Evolutionary conservation across 2,113 vertebrate genomes (phyloP).

Genomic region (Alces alces): DNA sequence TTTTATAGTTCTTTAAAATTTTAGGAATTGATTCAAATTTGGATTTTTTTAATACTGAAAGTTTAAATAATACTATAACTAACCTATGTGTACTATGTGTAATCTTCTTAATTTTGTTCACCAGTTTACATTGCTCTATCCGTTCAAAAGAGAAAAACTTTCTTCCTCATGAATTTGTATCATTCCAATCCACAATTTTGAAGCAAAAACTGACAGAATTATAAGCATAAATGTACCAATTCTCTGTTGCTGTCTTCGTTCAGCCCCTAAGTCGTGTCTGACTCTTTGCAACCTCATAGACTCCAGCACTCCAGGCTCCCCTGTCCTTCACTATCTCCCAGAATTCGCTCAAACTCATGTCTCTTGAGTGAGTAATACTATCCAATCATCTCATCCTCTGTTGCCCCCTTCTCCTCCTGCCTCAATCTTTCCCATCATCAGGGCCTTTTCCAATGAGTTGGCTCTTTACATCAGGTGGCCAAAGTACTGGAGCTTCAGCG

Average conservation of each 20-base stretch:
- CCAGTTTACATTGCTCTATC: neutral
- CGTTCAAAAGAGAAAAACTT: neutral
- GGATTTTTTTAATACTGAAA: neutral
- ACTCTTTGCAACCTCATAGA: neutral
- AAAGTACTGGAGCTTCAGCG: neutral
- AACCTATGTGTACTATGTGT: neutral
- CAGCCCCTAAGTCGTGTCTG: neutral
- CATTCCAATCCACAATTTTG: neutral
- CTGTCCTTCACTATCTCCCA: neutral
- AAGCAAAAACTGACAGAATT: neutral
- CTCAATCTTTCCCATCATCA: neutral
- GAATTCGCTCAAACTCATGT: neutral
- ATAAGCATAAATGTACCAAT: neutral
- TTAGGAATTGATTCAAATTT: neutral
- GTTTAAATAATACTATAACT: neutral
- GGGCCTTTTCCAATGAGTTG: neutral
- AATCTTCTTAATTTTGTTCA: neutral
- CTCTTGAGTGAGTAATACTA: neutral
- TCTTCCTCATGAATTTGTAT: neutral
- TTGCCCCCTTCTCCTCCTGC: neutral
- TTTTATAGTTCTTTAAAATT: neutral
- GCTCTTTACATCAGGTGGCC: neutral
- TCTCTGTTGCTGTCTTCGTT: neutral
- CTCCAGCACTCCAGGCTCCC: neutral
- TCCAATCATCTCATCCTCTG: neutral